Evolutionary conservation across 2,797 vertebrate species (phyloP), one percentile per base, ranked within the genome.

Genomic region (Fringilla coelebs): DNA sequence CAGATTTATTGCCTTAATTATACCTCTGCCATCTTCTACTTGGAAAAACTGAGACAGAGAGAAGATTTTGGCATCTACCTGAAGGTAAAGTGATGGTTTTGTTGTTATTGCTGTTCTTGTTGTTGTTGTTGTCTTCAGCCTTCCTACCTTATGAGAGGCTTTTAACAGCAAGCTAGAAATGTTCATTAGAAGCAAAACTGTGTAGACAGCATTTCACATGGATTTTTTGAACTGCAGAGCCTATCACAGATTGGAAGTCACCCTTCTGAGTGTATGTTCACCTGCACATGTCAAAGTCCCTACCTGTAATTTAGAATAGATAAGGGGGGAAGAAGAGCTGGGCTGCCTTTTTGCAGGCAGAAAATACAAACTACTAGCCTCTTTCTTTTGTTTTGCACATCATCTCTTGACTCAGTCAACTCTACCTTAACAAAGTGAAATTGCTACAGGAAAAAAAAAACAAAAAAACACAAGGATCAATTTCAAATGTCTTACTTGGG

Each of bases 1-100:
- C 98, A 99, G 97, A 99, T 98, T 88, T 99, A 99, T 97, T 99
- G 99, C 96, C 98, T 99, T 89, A 99, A 99, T 96, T 99, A 99
- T 95, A 98, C 99, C 10, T 97, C 98, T 0, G 98, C 99, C 83
- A 90, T 98, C 90, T 97, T 99, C 96, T 99, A 99, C 97, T 98
- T 99, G 96, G 98, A 99, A 97, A 98, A 94, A 81, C 97, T 99
- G 97, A 99, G 98, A 95, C 96, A 98, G 93, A 98, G 98, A 90
- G 98, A 99, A 92, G 99, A 99, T 97, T 99, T 99, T 96, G 96
- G 98, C 94, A 98, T 97, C 77, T 99, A 99, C 41, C 88, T 99
- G 82, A 99, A 99, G 98, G 99, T 99, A 98, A 96, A 95, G 90
- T 94, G 80, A 61, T 81, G 15, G 4, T 71, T 46, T 72, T 78